Percentiles rank a stretch among this genome's conserved stretches.
Conservation (phyloP, 2,797 vertebrate species). For the Micrastur ruficollis region DNA sequence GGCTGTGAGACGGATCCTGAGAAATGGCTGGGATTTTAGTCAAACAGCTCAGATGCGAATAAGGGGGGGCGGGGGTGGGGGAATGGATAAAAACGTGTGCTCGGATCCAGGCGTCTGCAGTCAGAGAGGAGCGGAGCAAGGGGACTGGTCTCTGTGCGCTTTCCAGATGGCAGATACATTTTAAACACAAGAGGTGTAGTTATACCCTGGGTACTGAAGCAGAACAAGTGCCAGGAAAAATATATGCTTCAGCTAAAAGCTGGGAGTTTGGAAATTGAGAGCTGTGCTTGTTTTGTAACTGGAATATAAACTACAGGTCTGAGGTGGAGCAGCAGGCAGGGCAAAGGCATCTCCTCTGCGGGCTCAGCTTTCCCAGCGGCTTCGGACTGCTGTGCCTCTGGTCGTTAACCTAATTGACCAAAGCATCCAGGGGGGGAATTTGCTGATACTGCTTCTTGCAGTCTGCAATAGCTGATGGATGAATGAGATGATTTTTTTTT, state of each 20-base stretch:
- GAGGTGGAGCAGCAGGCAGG: not conserved
- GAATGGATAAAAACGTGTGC: not conserved
- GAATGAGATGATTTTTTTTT: not conserved
- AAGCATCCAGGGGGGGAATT: not conserved
- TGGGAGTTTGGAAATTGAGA: not conserved
- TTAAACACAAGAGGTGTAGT: not conserved
- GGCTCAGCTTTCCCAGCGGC: not conserved
- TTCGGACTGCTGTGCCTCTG: not conserved
- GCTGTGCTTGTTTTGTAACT: not conserved
- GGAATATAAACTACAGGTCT: not conserved
- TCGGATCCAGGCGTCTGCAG: not conserved
- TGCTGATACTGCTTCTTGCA: not conserved
- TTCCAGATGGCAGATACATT: conserved; percentile 13
- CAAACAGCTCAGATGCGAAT: not conserved
- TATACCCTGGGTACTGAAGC: not conserved
- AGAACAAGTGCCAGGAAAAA: not conserved
- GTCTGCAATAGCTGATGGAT: not conserved
- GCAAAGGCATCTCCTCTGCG: not conserved
- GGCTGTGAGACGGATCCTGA: conserved; percentile 69
- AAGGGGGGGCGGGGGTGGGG: too few species aligned
- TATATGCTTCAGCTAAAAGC: not conserved
- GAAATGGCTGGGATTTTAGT: conserved; percentile 38
- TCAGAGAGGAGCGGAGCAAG: not conserved
- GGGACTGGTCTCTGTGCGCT: not conserved
- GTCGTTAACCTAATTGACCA: not conserved